Evolutionary conservation across 2,888 invertebrate species (phyloP), one percentile per base, ranked within the genome.

Genomic region (Diaprepes abbreviatus): DNA sequence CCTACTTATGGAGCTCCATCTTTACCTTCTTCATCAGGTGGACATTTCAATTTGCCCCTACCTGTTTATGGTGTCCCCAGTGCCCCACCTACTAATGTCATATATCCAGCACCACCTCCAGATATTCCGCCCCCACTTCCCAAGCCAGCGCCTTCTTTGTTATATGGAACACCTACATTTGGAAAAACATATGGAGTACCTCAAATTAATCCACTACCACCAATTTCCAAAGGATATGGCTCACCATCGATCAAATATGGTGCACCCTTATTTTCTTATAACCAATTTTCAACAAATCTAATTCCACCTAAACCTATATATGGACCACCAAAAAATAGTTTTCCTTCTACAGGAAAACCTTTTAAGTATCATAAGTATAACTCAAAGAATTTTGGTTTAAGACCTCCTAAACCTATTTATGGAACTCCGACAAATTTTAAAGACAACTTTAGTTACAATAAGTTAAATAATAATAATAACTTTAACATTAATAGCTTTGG

Each of bases 11-110:
- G 88, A 0, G 85, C 86, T 73, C 86, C 86, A 0, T 87, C 88
- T 5, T 65, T 65, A 35, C 12, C 33, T 3, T 50, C 57, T 12
- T 9, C n/a, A 17, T 72, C 74, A 36, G 75, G 78, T 33, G 78
- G 80, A 59, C 85, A 87, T 83, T 78, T 85, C 82, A 87, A 87
- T 66, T 82, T 85, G 10, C 89, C 89, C 1, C 84, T 86, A 1
- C 89, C 89, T 14, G 85, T 89, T 0, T 89, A 89, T 78, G 89
- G 89, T 60, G 87, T 87, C 0, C 89, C 89, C 3, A 86, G 87
- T 70, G 80, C 84, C 48, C 84, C 85, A 6, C 78, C 81, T 2
- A 83, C 82, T 73, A 84, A 83, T 64, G 72, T 84, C 31, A 79
- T 85, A 48, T 85, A 85, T 76, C 85, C 85, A n/a, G 82, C 81